A percentile compares a stretch with the other conserved stretches of the same genome.
Conservation (phyloP, 2,113 vertebrate species). For the Miniopterus natalensis region DNA sequence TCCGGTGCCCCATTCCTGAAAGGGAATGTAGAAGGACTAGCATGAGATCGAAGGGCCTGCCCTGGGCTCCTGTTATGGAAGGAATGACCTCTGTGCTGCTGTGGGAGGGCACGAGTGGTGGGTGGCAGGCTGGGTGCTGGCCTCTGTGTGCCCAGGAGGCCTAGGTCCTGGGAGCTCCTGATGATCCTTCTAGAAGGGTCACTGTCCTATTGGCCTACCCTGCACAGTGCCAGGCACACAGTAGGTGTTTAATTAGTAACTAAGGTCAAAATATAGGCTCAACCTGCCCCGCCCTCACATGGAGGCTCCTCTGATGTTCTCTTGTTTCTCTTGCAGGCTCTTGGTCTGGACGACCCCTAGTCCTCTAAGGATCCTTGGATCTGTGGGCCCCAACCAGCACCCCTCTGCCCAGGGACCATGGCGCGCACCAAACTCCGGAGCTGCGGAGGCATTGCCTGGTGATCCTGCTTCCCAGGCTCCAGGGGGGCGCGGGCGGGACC, state of each 20-base stretch:
- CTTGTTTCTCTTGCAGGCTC: constrained; percentile 81
- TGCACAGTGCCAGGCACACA: not conserved
- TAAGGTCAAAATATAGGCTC: not conserved
- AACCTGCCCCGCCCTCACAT: rapidly evolving
- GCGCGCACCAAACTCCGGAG: rapidly evolving
- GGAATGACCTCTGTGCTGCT: not conserved
- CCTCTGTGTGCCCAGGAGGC: not conserved
- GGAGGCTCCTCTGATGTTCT: constrained; percentile 42
- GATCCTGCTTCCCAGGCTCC: not conserved
- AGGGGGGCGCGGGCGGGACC: not conserved
- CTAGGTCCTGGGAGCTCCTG: not conserved
- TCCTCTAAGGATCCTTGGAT: not conserved
- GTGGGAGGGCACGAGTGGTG: rapidly evolving
- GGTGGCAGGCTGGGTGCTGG: not conserved
- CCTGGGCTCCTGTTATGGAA: not conserved
- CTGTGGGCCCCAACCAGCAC: not conserved
- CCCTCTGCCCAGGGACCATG: not conserved
- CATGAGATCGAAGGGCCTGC: not conserved
- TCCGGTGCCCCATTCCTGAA: too few relatives aligned
- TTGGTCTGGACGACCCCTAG: not conserved
- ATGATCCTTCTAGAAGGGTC: constrained; percentile 3
- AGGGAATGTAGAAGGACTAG: rapidly evolving
- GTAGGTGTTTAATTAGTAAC: not conserved
- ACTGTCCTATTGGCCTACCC: rapidly evolving
- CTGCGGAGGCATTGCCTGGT: not conserved